A percentile compares a stretch with the other conserved stretches of the same genome.
Evolutionary conservation across 2,888 invertebrate genomes (phyloP).

Genomic region (Metopia argyrocephala): DNA sequence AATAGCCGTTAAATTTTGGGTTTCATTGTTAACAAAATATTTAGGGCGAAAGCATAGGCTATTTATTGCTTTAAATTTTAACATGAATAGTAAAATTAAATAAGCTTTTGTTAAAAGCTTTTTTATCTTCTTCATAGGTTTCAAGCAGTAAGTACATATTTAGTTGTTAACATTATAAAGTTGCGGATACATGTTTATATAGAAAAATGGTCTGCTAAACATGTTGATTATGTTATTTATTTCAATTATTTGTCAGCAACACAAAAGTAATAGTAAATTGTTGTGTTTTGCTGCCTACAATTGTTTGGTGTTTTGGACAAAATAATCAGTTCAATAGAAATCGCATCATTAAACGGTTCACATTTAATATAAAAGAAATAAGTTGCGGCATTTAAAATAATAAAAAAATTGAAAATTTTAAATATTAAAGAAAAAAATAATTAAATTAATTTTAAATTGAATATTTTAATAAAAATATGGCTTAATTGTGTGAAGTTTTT

Average conservation of each 20-base stretch:
- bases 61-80: too few relatives aligned
- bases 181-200: conserved; percentile 34
- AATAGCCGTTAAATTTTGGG: conserved; percentile 45
- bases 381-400: neutral
- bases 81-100: too few relatives aligned
- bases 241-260: conserved; percentile 18
- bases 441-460: neutral
- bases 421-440: neutral
- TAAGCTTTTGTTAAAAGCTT: conserved; percentile 32
- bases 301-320: conserved; percentile 47
- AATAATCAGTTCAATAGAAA: conserved; percentile 59
- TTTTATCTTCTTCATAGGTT: neutral
- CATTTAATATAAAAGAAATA: neutral
- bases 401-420: too few relatives aligned
- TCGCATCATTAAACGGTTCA: conserved; percentile 51
- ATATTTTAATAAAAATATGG: neutral
- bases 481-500: neutral
- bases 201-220: conserved; percentile 40
- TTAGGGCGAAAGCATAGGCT: too few relatives aligned
- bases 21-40: too few relatives aligned
- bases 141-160: too few relatives aligned
- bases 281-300: conserved; percentile 27
- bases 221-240: conserved; percentile 11
- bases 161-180: neutral
- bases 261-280: conserved; percentile 37